Conservation (phyloP, 2,797 vertebrate genomes). For the Miichthys miiuy region DNA sequence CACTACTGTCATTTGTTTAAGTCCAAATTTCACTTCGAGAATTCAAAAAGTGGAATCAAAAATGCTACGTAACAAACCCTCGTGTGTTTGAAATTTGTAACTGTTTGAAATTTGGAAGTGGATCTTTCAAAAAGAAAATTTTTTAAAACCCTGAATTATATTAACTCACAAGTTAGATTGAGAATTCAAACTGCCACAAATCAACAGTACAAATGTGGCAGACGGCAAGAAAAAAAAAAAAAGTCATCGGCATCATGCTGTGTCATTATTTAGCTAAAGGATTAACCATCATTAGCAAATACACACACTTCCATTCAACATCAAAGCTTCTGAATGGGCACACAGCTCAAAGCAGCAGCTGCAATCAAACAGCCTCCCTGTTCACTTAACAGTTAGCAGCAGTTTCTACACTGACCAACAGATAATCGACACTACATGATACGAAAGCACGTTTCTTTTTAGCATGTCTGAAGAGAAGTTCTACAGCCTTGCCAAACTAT, state of each 20-base stretch:
- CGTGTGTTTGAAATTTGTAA: not conserved
- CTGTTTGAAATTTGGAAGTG: too few relatives aligned
- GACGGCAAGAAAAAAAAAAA: not conserved
- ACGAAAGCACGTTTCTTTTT: too few relatives aligned
- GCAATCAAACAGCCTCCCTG: not conserved
- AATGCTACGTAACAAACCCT: not conserved
- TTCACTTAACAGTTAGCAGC: not conserved
- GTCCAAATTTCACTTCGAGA: not conserved
- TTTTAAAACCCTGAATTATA: not conserved
- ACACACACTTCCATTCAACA: not conserved
- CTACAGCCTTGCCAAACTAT: not conserved
- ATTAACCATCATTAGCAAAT: not conserved
- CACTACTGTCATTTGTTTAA: not conserved
- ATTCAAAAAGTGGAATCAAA: not conserved
- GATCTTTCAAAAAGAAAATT: too few relatives aligned
- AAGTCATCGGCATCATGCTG: not conserved
- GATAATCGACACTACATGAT: not conserved
- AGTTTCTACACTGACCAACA: not conserved
- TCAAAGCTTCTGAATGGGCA: not conserved
- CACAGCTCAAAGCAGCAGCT: not conserved
- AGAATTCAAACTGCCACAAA: not conserved
- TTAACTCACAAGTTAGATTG: not conserved
- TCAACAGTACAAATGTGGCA: not conserved
- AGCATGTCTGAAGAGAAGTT: not conserved
- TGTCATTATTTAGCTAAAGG: not conserved